These are phyloP conservation scores for Phaedon cochleariae DNA, from an alignment of 2,888 invertebrate species.

Conservation along the genomic window DNA sequence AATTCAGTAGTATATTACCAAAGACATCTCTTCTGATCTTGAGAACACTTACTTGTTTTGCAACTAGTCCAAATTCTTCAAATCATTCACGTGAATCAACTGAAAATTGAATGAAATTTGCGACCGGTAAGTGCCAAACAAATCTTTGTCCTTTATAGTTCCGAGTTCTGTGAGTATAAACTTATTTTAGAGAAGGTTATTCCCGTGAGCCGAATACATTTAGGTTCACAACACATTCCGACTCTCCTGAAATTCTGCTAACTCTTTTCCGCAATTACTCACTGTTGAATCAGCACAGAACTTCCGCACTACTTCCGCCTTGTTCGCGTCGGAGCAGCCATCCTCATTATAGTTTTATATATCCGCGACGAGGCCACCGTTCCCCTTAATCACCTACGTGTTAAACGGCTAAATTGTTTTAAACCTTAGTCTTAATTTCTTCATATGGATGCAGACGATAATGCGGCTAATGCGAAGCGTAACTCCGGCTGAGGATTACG, in stretches of 20 bases:
- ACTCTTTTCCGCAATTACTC: conserved; percentile 6
- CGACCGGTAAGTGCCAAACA: too few species aligned
- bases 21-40: too few species aligned
- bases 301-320: conserved; percentile 24
- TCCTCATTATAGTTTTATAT: conserved; percentile 37
- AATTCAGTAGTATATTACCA: too few species aligned
- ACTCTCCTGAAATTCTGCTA: conserved; percentile 1
- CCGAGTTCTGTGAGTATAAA: too few species aligned
- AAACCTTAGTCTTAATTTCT: conserved; percentile 38
- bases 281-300: conserved; percentile 10
- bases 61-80: too few species aligned
- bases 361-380: conserved; percentile 28
- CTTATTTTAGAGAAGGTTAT: not conserved
- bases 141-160: too few species aligned
- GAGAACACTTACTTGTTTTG: too few species aligned
- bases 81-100: too few species aligned
- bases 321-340: conserved; percentile 25
- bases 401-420: conserved; percentile 39
- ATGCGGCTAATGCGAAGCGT: conserved; percentile 30
- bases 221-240: not conserved
- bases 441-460: conserved; percentile 40
- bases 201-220: not conserved
- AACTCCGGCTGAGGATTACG: conserved; percentile 21
- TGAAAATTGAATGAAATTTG: too few species aligned
- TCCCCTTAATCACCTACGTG: conserved; percentile 37